Evolutionary conservation across 2,888 invertebrate species (phyloP).

Genomic region (Petrolisthes cinctipes): DNA sequence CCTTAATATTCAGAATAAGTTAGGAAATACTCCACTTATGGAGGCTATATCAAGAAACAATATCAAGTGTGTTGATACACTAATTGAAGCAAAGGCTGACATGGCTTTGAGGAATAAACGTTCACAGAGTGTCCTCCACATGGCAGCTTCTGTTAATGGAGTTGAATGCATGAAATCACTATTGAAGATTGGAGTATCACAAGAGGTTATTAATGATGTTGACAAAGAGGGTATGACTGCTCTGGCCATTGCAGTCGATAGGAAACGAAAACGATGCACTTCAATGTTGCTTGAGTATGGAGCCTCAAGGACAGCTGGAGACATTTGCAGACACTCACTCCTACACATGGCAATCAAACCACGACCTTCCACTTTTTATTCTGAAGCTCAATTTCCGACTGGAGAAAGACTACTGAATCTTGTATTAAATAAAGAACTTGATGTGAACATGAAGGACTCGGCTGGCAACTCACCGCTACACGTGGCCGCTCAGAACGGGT

Average conservation of each 20-base stretch:
- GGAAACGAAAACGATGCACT: not conserved
- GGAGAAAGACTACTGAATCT: not conserved
- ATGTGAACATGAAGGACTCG: not conserved
- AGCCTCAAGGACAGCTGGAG: not conserved
- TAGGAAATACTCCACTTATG: conserved; percentile 35
- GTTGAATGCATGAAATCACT: conserved; percentile 25
- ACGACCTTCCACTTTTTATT: no score
- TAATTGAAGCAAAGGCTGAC: conserved; percentile 15
- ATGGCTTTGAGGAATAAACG: not conserved
- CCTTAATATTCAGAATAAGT: conserved; percentile 24
- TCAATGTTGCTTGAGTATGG: not conserved
- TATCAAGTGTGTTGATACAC: not conserved
- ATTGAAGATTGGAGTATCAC: not conserved
- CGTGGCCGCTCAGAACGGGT: not conserved
- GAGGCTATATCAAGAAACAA: conserved; percentile 23
- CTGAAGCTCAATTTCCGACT: not conserved
- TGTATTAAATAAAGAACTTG: not conserved
- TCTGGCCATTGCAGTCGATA: conserved; percentile 20
- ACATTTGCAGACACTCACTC: not conserved
- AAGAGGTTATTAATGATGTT: conserved; percentile 15
- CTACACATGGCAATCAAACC: not conserved
- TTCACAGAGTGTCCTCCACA: conserved; percentile 6
- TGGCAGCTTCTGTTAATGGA: conserved; percentile 20
- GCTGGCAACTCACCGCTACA: not conserved
- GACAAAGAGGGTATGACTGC: conserved; percentile 25